Conservation (phyloP, 2,113 vertebrate species). For the Amazona guildingii region DNA sequence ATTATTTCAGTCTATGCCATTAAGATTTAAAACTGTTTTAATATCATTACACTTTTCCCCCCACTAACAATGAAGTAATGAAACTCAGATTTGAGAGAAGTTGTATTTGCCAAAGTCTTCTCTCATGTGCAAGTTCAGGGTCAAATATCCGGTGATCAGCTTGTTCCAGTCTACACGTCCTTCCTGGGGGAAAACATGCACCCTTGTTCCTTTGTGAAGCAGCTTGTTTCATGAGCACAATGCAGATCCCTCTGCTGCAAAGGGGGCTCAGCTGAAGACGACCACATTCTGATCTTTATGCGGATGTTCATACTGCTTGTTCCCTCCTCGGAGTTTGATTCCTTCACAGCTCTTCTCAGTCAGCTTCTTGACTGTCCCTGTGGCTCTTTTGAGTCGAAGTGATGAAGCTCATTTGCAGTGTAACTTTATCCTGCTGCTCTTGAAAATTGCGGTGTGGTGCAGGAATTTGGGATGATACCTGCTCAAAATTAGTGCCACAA, state of each 20-base stretch:
- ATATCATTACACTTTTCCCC: neutral
- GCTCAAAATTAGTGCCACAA: neutral
- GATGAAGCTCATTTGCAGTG: neutral
- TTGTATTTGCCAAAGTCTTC: neutral
- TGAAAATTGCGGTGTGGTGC: neutral
- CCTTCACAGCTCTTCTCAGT: neutral
- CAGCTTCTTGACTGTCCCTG: neutral
- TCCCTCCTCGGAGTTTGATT: neutral
- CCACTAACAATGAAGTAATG: neutral
- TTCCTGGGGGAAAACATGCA: neutral
- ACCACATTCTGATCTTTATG: fast-evolving
- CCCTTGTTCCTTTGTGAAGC: neutral
- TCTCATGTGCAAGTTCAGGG: neutral
- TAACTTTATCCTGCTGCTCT: neutral
- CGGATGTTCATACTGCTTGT: neutral
- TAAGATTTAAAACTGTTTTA: neutral
- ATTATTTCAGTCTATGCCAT: neutral
- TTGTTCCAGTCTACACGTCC: neutral
- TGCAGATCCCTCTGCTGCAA: neutral
- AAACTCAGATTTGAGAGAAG: neutral
- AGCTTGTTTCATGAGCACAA: neutral
- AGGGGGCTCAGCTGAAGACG: neutral
- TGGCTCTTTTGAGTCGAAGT: neutral
- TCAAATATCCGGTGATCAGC: neutral
- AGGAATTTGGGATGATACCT: neutral